These are phyloP conservation scores for Megatriorchis doriae DNA, from an alignment of 2,113 vertebrate species.

Conservation along the genomic window DNA sequence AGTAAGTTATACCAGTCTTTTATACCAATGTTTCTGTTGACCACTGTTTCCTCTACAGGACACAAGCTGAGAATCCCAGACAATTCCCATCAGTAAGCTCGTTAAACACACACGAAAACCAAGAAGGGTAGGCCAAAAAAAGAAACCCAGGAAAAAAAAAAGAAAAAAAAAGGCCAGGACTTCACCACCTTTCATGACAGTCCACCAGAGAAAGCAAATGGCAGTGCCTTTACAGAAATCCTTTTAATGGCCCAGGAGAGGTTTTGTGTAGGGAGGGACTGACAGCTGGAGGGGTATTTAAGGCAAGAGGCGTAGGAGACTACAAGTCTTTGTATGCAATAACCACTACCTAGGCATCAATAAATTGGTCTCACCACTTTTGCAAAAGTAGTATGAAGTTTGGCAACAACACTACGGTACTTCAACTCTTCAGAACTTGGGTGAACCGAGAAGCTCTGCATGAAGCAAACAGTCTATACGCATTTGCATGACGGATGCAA, in stretches of 20 bases:
- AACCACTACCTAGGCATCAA: background rate
- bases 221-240: background rate
- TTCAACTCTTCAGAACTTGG: background rate
- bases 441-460: background rate
- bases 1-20: background rate
- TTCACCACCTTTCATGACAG: background rate
- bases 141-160: no score
- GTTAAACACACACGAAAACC: background rate
- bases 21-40: background rate
- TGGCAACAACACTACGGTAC: background rate
- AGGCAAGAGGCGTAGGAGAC: constrained; percentile 16
- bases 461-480: fast-evolving
- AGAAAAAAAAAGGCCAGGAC: background rate
- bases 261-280: background rate
- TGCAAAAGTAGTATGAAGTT: background rate
- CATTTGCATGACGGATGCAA: fast-evolving
- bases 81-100: background rate
- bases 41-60: background rate
- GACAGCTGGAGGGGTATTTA: background rate
- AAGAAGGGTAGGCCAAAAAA: background rate
- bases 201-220: background rate
- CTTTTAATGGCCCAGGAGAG: background rate
- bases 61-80: background rate
- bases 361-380: background rate
- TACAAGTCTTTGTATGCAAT: background rate